These are phyloP conservation scores for Harpalus rubripes DNA, from an alignment of 2,888 invertebrate species.

Conservation along the genomic window DNA sequence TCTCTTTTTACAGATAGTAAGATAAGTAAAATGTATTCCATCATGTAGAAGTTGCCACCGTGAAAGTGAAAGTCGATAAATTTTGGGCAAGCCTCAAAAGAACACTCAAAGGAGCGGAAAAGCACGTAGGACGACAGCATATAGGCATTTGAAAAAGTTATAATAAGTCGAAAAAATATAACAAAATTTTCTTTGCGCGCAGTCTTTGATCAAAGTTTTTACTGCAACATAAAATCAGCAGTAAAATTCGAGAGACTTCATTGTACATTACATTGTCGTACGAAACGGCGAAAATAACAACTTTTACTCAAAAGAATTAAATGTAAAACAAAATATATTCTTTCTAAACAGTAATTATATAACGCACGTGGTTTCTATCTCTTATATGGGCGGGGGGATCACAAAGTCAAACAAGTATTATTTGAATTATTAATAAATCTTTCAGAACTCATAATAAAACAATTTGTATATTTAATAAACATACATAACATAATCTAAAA, in stretches of 20 bases:
- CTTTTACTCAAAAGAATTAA: background rate
- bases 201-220: background rate
- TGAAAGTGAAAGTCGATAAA: background rate
- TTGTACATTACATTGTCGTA: background rate
- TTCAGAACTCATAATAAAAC: too few species aligned
- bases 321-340: too few species aligned
- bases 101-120: background rate
- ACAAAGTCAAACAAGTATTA: too few species aligned
- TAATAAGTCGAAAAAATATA: slow-evolving; percentile 2
- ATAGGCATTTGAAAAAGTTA: background rate
- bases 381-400: too few species aligned
- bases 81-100: background rate
- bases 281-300: background rate
- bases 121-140: background rate
- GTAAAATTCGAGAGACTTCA: background rate
- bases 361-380: too few species aligned
- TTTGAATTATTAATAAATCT: too few species aligned
- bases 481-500: too few species aligned
- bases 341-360: too few species aligned
- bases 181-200: background rate
- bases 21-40: too few species aligned
- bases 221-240: background rate
- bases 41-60: background rate
- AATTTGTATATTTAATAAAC: too few species aligned
- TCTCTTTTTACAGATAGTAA: too few species aligned